Percentiles rank a stretch among this genome's conserved stretches.
phyloP scores from a whole-genome alignment of 2,888 invertebrate genomes.

The Pilophorus perplexus region DNA sequence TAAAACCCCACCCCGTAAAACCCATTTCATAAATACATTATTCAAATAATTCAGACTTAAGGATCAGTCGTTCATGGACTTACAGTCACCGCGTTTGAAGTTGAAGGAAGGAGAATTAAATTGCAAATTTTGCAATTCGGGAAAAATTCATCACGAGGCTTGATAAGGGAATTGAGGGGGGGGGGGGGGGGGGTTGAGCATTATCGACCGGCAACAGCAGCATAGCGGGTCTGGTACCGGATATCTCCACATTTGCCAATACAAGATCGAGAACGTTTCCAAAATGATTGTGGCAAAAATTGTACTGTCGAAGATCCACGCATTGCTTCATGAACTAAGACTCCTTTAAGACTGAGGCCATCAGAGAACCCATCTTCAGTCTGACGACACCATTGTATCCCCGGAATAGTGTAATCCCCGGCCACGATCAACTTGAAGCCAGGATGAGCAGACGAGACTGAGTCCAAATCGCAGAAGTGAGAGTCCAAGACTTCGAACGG shows the following conservation, averaged over 20 bases:
- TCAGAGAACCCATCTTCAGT: not conserved
- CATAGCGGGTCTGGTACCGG: not conserved
- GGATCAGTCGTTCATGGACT: not conserved
- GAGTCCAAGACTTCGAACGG: slow-evolving; percentile 3
- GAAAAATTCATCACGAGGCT: not conserved
- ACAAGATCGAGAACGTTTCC: slow-evolving; percentile 1
- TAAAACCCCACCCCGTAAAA: no score
- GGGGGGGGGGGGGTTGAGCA: not conserved
- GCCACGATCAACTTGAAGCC: slow-evolving; percentile 8
- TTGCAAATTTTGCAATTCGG: not conserved
- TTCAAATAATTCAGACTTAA: no score
- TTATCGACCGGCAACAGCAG: not conserved
- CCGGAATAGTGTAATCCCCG: not conserved
- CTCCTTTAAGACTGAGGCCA: not conserved
- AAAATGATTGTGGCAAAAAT: not conserved
- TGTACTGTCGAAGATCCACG: no score
- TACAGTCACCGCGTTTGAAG: not conserved
- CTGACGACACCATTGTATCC: not conserved
- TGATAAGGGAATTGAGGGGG: not conserved
- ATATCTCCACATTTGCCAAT: not conserved
- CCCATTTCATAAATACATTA: no score
- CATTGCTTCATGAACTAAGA: no score
- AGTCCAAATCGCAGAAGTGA: slow-evolving; percentile 1
- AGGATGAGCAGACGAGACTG: not conserved
- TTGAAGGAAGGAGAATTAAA: no score